phyloP scores from a whole-genome alignment of 1,140 invertebrate genomes.

The Drosophila insularis region DNA sequence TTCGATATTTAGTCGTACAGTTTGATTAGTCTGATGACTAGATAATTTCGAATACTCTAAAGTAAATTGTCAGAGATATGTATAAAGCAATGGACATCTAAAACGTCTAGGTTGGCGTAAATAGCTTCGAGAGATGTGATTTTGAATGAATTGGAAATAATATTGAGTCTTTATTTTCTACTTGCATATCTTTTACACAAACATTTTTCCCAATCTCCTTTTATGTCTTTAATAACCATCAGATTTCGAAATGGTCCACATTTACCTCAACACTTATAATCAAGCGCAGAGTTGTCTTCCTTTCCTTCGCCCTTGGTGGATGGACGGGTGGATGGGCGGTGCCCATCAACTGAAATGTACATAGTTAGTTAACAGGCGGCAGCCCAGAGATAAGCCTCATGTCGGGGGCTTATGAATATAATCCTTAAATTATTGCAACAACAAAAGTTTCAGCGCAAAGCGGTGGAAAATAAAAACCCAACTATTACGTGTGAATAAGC shows the following conservation, averaged over 20 bases:
- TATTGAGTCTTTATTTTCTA: no score
- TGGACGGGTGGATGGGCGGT: not conserved
- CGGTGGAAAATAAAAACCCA: conserved; percentile 55
- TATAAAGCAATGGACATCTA: no score
- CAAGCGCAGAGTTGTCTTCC: not conserved
- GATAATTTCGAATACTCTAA: no score
- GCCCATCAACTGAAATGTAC: conserved; percentile 35
- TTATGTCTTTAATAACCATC: not conserved
- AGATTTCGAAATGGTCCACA: not conserved
- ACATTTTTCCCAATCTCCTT: not conserved
- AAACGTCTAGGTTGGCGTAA: no score
- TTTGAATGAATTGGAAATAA: no score
- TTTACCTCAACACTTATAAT: not conserved
- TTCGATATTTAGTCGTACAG: no score
- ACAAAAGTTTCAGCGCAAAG: conserved; percentile 38
- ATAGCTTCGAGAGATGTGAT: no score
- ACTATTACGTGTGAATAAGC: conserved; percentile 76
- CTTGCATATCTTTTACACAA: no score
- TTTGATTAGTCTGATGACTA: no score
- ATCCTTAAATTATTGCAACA: conserved; percentile 74
- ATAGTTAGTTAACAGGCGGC: conserved; percentile 1
- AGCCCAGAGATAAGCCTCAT: conserved; percentile 56
- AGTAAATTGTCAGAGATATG: no score
- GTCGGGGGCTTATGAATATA: conserved; percentile 74
- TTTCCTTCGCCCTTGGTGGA: not conserved